Percentiles rank a stretch among this genome's conserved stretches.
Conservation (phyloP, 2,888 invertebrate genomes). For the Eulithis prunata region DNA sequence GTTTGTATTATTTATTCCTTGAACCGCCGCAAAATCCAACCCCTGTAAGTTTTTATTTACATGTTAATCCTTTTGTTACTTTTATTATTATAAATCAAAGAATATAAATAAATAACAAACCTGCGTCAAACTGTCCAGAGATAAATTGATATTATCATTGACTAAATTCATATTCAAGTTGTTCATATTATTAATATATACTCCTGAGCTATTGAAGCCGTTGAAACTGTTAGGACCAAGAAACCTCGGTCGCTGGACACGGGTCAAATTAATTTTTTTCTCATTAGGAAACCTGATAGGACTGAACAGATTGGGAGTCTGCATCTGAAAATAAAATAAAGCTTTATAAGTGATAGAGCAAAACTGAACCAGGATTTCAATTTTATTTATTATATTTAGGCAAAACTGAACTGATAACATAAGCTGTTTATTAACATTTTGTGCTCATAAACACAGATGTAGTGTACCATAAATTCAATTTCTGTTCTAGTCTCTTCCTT, state of each 20-base stretch:
- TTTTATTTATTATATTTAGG: no score
- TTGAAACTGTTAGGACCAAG: constrained; percentile 15
- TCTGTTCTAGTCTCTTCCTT: background rate
- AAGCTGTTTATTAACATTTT: no score
- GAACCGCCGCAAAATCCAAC: constrained; percentile 65
- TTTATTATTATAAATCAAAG: background rate
- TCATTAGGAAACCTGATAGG: constrained; percentile 18
- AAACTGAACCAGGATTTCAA: no score
- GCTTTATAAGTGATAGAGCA: background rate
- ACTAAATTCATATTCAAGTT: constrained; percentile 23
- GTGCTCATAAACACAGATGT: background rate
- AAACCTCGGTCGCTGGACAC: constrained; percentile 22
- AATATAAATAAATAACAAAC: constrained; percentile 47
- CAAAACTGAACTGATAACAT: no score
- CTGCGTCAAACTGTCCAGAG: constrained; percentile 78
- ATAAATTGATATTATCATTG: constrained; percentile 75
- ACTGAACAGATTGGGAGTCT: constrained; percentile 17
- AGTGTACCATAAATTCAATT: constrained; percentile 4
- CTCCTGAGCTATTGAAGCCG: constrained; percentile 18
- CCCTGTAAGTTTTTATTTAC: constrained; percentile 56
- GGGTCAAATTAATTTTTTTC: constrained; percentile 22
- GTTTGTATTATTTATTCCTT: constrained; percentile 50
- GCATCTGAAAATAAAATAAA: constrained; percentile 41
- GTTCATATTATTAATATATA: constrained; percentile 31
- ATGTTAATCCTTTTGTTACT: background rate